Conservation (phyloP, 2,888 invertebrate genomes). For the Dynastes tityus region DNA sequence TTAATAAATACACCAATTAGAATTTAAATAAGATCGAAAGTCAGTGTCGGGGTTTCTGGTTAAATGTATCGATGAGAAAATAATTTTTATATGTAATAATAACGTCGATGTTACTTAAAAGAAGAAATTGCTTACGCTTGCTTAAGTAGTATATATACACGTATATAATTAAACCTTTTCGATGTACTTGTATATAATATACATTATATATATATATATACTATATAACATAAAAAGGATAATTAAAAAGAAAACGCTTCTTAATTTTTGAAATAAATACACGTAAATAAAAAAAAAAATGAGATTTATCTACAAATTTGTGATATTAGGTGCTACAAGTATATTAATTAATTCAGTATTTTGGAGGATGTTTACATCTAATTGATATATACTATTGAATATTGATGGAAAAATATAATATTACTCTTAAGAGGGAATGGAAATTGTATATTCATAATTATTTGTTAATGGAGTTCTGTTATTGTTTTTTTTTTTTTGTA, state of each 20-base stretch:
- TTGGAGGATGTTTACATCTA: slow-evolving; percentile 16
- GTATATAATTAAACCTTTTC: slow-evolving; percentile 8
- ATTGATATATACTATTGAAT: slow-evolving; percentile 2
- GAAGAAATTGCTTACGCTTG: neutral
- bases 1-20: slow-evolving; percentile 9
- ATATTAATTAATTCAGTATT: slow-evolving; percentile 35
- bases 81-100: neutral
- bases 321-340: slow-evolving; percentile 37
- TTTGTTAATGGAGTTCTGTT: neutral
- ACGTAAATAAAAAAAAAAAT: neutral
- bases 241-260: slow-evolving; percentile 13
- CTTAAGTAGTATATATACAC: neutral
- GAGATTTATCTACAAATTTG: slow-evolving; percentile 4
- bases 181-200: slow-evolving; percentile 24
- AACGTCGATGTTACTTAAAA: no score
- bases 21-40: neutral
- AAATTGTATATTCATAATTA: slow-evolving; percentile 8
- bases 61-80: neutral
- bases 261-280: neutral
- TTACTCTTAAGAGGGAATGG: neutral
- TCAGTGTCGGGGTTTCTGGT: neutral
- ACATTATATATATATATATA: slow-evolving; percentile 16
- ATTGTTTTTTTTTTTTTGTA: neutral
- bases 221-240: neutral
- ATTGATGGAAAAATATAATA: neutral